These are phyloP conservation scores for Brachionus asplanchnoidis DNA, from an alignment of 1,140 invertebrate species.

Conservation along the genomic window DNA sequence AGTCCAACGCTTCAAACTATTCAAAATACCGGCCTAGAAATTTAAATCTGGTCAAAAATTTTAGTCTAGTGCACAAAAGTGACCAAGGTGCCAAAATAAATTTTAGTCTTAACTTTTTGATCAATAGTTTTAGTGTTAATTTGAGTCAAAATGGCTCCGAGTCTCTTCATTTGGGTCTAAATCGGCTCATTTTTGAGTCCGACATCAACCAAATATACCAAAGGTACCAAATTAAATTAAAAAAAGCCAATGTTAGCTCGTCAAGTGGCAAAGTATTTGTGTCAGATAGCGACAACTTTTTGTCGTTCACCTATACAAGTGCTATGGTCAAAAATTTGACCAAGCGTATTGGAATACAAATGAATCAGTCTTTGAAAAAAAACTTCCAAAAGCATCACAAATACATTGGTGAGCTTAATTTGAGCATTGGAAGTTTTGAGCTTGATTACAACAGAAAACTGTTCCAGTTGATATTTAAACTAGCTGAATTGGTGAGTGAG, in stretches of 20 bases:
- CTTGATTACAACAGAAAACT: not conserved
- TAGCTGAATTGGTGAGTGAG: not conserved
- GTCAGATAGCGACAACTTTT: not conserved
- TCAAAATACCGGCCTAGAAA: not conserved
- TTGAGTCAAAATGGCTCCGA: not conserved
- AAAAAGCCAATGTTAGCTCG: not conserved
- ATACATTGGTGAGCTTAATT: not conserved
- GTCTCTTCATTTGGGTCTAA: not conserved
- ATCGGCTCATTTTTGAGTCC: slow-evolving; percentile 14
- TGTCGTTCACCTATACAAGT: not conserved
- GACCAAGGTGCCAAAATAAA: not conserved
- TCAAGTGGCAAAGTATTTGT: not conserved
- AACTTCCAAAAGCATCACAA: not conserved
- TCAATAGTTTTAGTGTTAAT: not conserved
- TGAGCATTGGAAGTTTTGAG: not conserved
- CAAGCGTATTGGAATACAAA: not conserved
- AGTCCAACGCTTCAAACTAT: not conserved
- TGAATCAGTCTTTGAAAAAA: not conserved
- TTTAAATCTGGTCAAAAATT: not conserved
- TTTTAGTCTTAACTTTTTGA: not conserved
- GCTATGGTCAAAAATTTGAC: slow-evolving; percentile 3
- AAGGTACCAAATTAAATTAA: not conserved
- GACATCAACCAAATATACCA: slow-evolving; percentile 7
- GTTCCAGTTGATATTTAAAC: not conserved
- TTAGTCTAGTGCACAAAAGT: not conserved